phyloP scores from a whole-genome alignment of 2,113 vertebrate species.

The Sturnus vulgaris region DNA sequence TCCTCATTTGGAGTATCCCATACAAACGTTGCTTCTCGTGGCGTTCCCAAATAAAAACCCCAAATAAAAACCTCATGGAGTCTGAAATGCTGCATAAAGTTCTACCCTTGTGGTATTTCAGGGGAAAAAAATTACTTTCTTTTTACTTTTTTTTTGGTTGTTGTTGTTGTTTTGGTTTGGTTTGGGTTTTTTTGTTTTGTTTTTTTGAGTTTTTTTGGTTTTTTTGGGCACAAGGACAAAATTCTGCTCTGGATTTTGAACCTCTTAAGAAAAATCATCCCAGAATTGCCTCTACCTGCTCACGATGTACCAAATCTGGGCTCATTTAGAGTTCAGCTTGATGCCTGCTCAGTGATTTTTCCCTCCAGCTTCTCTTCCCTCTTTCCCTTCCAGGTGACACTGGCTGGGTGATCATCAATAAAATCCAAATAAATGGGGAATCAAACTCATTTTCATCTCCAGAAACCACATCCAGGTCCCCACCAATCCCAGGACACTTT shows the following conservation, averaged over 20 bases:
- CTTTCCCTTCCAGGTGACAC: neutral
- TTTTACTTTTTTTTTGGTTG: neutral
- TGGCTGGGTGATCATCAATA: neutral
- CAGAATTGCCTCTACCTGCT: neutral
- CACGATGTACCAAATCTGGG: neutral
- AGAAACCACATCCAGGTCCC: neutral
- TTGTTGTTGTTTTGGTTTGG: neutral
- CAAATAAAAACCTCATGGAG: constrained; percentile 50
- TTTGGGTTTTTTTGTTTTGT: neutral
- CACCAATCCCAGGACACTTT: neutral
- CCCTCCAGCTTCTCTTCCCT: neutral
- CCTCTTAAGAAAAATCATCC: neutral
- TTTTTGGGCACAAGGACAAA: neutral
- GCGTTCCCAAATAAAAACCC: constrained; percentile 46
- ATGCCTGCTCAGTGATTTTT: neutral
- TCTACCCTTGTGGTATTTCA: neutral
- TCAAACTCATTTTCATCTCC: neutral
- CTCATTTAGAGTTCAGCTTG: neutral
- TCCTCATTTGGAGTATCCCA: constrained; percentile 47
- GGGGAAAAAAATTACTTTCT: neutral
- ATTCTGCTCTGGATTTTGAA: neutral
- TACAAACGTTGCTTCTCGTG: neutral
- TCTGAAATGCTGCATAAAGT: neutral
- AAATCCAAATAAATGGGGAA: neutral
- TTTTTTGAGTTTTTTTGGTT: neutral